Percentiles rank a stretch among this genome's conserved stretches.
Conservation (phyloP, 2,113 vertebrate genomes). For the Eonycteris spelaea region DNA sequence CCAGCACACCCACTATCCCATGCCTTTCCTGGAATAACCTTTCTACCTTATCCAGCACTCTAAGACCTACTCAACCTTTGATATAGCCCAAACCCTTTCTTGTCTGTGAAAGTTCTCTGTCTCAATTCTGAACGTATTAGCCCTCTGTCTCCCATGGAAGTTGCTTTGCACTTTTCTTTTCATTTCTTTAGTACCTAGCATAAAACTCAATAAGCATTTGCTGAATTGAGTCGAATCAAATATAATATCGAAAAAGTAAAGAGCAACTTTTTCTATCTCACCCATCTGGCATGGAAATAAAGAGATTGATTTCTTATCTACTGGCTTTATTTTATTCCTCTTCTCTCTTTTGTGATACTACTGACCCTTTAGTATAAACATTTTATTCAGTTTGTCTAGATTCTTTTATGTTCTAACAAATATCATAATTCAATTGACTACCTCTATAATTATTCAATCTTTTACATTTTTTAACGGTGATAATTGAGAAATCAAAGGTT, state of each 20-base stretch:
- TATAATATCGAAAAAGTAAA: constrained; percentile 3
- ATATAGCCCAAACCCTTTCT: background rate
- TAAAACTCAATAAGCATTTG: constrained; percentile 22
- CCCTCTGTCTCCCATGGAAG: background rate
- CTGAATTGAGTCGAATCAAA: background rate
- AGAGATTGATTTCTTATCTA: background rate
- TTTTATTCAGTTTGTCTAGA: constrained; percentile 3
- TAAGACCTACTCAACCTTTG: background rate
- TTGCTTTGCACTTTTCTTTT: background rate
- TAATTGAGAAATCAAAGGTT: background rate
- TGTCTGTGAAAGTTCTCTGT: background rate
- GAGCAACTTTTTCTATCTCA: background rate
- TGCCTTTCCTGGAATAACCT: background rate
- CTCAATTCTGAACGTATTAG: background rate
- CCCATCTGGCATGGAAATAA: constrained; percentile 1
- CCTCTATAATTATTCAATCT: background rate
- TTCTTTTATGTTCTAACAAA: background rate
- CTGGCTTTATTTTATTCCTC: background rate
- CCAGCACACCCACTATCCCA: background rate
- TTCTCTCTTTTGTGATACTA: background rate
- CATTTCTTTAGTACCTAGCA: background rate
- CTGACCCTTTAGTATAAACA: background rate
- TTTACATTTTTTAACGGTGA: background rate
- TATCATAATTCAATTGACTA: background rate
- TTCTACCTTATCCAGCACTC: background rate